Base-by-base conservation (phyloP, 2,888 invertebrate species). In the Alitta virens region DNA sequence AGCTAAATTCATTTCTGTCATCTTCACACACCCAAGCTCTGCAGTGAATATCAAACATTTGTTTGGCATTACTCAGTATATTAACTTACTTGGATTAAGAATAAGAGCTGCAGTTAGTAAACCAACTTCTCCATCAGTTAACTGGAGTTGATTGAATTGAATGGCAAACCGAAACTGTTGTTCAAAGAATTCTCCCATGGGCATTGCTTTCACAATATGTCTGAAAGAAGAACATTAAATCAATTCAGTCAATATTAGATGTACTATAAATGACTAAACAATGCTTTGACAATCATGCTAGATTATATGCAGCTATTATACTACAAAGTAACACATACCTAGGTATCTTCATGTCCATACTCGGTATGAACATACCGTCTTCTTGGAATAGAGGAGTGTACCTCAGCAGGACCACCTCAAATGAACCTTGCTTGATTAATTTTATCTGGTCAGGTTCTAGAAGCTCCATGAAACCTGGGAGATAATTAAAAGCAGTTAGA, bases 401-500 rank as follows among this genome's bases (percentile, higher is more conserved):
- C 14, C 79, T 73, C 26, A 74, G 71, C 54, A 80, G 60, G 67
- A 81, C 71, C 5, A 80, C 76, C 67, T 81, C 81, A 72, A 81
- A 82, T 12, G 79, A 75, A 1, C 81, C 80, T 63, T 80, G 77
- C 68, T 81, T 81, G 60, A 82, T 78, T 62, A 82, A 69, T 21
- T 71, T 67, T n/a, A 82, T 80, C 72, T 82, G 82, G 66, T 82
- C 80, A 16, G 75, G 75, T 7, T 79, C 77, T 60, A 78, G 75
- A 50, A 81, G 72, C 66, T 78, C 78, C 23, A 66, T 60, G 66
- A 81, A 81, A 12, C 80, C 80, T 74, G 68, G 9, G 23, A 12
- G n/a, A n/a, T n/a, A n/a, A n/a, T n/a, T n/a, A 33, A 33, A 9
- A 26, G n/a, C 68, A 67, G 38, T 62, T 18, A 61, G 1, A 40